Conservation (phyloP, 2,113 vertebrate genomes). For the Myotis davidii region DNA sequence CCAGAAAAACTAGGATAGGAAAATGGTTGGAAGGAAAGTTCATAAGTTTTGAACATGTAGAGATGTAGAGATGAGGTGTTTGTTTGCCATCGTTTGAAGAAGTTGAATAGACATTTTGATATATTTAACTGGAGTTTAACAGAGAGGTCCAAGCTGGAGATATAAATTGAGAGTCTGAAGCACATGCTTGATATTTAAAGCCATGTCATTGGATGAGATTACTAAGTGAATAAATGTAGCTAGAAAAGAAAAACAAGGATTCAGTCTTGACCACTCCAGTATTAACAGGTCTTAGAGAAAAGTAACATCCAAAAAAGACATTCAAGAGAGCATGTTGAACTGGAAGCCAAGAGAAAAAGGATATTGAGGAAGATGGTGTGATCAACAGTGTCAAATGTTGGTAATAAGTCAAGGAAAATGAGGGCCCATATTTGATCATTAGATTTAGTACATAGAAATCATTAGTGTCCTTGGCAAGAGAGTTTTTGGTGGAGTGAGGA, state of each 20-base stretch:
- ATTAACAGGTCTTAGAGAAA: not conserved
- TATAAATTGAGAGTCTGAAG: not conserved
- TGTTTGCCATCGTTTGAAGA: not conserved
- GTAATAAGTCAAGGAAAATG: not conserved
- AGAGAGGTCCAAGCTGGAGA: not conserved
- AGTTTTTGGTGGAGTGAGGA: not conserved
- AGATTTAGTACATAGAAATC: not conserved
- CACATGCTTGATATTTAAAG: not conserved
- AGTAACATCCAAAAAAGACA: not conserved
- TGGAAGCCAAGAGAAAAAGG: not conserved
- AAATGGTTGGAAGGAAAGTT: not conserved
- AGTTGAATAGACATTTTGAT: not conserved
- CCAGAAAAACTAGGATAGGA: not conserved
- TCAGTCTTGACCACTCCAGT: not conserved
- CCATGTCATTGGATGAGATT: not conserved
- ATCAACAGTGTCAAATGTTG: not conserved
- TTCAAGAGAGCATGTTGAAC: not conserved
- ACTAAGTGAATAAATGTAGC: not conserved
- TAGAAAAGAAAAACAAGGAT: conserved; percentile 3
- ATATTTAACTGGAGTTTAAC: not conserved
- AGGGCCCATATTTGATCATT: not conserved
- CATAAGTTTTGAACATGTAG: not conserved
- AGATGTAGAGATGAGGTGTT: not conserved
- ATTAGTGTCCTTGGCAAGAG: not conserved
- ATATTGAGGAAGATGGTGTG: not conserved